These are phyloP conservation scores for Petrocephalus schoutedeni DNA, from an alignment of 2,797 vertebrate species.

Conservation along the genomic window DNA sequence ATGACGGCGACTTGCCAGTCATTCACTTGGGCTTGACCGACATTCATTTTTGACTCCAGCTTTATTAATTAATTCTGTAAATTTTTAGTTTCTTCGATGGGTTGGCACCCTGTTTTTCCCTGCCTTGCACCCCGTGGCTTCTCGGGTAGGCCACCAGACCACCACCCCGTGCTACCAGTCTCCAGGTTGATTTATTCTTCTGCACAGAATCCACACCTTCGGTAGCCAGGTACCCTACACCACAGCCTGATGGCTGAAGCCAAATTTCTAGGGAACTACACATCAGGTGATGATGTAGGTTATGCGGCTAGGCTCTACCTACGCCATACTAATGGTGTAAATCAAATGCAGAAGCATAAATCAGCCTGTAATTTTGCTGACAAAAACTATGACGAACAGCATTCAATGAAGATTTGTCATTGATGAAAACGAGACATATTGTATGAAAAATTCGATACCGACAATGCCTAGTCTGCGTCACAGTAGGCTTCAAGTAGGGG, in stretches of 20 bases:
- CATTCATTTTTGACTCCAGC: background rate
- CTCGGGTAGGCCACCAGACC: background rate
- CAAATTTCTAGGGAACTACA: background rate
- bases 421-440: background rate
- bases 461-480: background rate
- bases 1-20: background rate
- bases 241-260: background rate
- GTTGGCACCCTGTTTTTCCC: background rate
- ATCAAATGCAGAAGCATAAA: background rate
- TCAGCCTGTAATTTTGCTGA: background rate
- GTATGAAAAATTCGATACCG: background rate
- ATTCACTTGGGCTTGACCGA: background rate
- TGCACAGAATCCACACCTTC: background rate
- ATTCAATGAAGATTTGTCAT: background rate
- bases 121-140: background rate
- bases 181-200: background rate
- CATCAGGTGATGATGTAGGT: background rate
- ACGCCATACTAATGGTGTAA: background rate
- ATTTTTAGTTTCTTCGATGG: background rate
- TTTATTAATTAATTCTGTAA: background rate
- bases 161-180: background rate
- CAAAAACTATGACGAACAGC: background rate
- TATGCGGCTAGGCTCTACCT: background rate
- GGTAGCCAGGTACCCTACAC: background rate
- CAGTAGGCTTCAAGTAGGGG: background rate